Evolutionary conservation across 1,140 invertebrate species (phyloP), one percentile per base, ranked within the genome.

Genomic region (Caenorhabditis remanei): DNA sequence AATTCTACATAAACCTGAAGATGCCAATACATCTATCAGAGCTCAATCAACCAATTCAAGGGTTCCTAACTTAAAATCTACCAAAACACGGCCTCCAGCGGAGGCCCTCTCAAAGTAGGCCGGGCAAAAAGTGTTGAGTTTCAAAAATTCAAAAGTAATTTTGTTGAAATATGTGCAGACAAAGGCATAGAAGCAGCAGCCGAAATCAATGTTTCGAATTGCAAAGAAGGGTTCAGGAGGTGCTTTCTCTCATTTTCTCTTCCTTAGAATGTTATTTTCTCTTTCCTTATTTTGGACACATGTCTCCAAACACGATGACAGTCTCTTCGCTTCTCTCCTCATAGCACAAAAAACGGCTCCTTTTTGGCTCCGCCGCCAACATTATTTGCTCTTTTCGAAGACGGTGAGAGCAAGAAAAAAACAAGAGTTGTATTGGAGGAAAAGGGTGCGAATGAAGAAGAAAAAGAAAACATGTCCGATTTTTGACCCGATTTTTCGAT

Each of bases 321-420:
- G 67, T 43, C 41, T 53, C 50, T 53, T 53, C 13, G 50, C 2
- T 32, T 32, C 32, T 32, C 32, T 32, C 32, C 32, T 32, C 32
- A 50, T 6, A 50, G 41, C 65, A 71, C 14, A 71, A 79, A 79
- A 79, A 79, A 50, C 71, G 71, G 46, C 46, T 79, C 71, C 67
- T 79, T 79, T 43, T 79, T 41, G 71, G 43, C 43, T 79, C 46
- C 65, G 43, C 46, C 63, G 32, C 11, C 63, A 32, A 16, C 21
- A 32, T 43, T 79, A 50, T 79, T 79, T 79, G 71, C 71, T 79
- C 71, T 50, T 79, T 79, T 50, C 46, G n/a, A 79, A 79, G 71
- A 79, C 43, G 46, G 21, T 7, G 41, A 9, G 14, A 21, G 67
- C n/a, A 50, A n/a, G 53, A 46, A 46, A 71, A 71, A n/a, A 71